Evolutionary conservation across 2,888 invertebrate species (phyloP).

Genomic region (Noctua pronuba): DNA sequence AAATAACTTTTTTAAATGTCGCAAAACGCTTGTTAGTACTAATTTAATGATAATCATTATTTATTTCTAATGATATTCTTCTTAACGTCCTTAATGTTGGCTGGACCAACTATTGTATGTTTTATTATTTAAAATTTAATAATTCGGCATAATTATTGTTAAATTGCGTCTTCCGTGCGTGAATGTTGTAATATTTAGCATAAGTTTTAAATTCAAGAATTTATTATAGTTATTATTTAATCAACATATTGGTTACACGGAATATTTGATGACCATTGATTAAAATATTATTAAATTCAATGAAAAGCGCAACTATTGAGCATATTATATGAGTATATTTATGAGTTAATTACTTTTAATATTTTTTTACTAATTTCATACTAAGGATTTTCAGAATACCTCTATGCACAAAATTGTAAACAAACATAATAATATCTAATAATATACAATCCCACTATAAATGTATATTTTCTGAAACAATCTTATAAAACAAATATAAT

Average conservation of each 20-base stretch:
- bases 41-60: constrained; percentile 64
- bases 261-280: constrained; percentile 22
- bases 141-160: constrained; percentile 68
- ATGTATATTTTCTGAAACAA: constrained; percentile 60
- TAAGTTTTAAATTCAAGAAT: constrained; percentile 53
- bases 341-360: constrained; percentile 33
- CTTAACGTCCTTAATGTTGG: constrained; percentile 70
- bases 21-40: constrained; percentile 70
- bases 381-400: constrained; percentile 40
- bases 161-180: constrained; percentile 75
- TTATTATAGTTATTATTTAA: constrained; percentile 37
- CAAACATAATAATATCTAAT: constrained; percentile 15
- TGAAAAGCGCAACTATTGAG: constrained; percentile 39
- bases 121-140: constrained; percentile 61
- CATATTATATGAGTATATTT: constrained; percentile 23
- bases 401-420: constrained; percentile 58
- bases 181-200: constrained; percentile 62
- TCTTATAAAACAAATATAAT: constrained; percentile 26
- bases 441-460: constrained; percentile 49
- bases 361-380: constrained; percentile 53
- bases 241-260: constrained; percentile 44
- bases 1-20: constrained; percentile 70
- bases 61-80: constrained; percentile 68
- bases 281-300: constrained; percentile 8
- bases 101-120: constrained; percentile 74